phyloP scores from a whole-genome alignment of 2,113 vertebrate species.

The Lucifuga dentata region DNA sequence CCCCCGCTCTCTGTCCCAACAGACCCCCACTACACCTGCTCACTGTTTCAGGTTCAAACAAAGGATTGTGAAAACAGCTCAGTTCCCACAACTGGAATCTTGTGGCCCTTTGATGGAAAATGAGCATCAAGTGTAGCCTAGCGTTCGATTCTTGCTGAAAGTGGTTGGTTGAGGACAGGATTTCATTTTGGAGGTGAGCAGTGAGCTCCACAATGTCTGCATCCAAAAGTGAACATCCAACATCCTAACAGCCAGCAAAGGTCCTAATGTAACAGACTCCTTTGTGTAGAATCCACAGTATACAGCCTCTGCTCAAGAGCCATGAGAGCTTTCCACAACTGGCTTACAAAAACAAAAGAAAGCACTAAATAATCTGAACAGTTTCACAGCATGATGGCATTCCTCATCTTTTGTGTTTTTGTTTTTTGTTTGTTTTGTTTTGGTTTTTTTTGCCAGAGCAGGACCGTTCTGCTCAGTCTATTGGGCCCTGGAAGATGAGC shows the following conservation, averaged over 20 bases:
- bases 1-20: neutral
- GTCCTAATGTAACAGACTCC: constrained; percentile 45
- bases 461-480: constrained; percentile 87
- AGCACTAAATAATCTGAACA: constrained; percentile 63
- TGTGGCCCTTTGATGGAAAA: constrained; percentile 45
- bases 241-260: constrained; percentile 44
- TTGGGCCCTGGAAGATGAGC: constrained; percentile 96
- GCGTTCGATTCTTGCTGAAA: constrained; percentile 37
- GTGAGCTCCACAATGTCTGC: constrained; percentile 45
- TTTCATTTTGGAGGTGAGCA: constrained; percentile 47
- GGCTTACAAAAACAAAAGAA: constrained; percentile 62
- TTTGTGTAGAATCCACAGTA: constrained; percentile 62
- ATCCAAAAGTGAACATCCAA: constrained; percentile 43
- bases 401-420: neutral
- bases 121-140: constrained; percentile 40
- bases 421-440: too few species aligned
- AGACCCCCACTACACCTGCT: constrained; percentile 41
- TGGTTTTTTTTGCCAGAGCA: constrained; percentile 8
- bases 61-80: constrained; percentile 12
- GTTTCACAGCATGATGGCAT: constrained; percentile 76
- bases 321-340: constrained; percentile 44
- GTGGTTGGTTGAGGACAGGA: constrained; percentile 48
- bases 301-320: constrained; percentile 43
- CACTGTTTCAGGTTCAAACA: constrained; percentile 21
- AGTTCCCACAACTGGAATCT: constrained; percentile 31